Evolutionary conservation across 2,113 vertebrate genomes (phyloP).

Genomic region (Cyphomyrus plagiostoma): DNA sequence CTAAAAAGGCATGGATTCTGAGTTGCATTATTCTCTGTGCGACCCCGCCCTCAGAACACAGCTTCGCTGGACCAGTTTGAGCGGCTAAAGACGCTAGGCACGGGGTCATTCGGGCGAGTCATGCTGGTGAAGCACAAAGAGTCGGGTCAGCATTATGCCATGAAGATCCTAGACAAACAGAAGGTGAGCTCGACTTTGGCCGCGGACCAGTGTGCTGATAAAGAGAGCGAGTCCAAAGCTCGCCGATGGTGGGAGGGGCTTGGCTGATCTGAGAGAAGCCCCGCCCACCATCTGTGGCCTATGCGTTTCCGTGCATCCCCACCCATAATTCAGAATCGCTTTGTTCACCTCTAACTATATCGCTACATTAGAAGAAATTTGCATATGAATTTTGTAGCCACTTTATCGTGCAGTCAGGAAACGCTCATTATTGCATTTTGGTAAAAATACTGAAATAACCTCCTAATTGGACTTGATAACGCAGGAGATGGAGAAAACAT

Average conservation of each 20-base stretch:
- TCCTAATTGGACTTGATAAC: background rate
- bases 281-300: background rate
- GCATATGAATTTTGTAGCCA: background rate
- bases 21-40: background rate
- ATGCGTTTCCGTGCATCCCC: background rate
- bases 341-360: background rate
- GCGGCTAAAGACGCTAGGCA: slow-evolving; percentile 85
- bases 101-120: slow-evolving; percentile 85
- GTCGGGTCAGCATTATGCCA: slow-evolving; percentile 78
- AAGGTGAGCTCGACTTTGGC: slow-evolving; percentile 61
- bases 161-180: slow-evolving; percentile 96
- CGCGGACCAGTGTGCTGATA: too few species aligned
- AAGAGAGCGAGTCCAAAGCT: background rate
- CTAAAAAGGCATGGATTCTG: background rate
- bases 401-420: background rate
- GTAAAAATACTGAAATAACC: background rate
- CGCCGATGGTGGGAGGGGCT: background rate
- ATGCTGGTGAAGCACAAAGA: slow-evolving; percentile 89
- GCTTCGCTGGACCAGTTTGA: slow-evolving; percentile 84
- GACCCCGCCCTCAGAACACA: slow-evolving; percentile 67
- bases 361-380: background rate
- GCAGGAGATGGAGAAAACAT: background rate
- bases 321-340: background rate
- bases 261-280: background rate
- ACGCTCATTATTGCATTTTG: background rate